Evolutionary conservation across 2,797 vertebrate genomes (phyloP).

Genomic region (Phalloptychus januarius): DNA sequence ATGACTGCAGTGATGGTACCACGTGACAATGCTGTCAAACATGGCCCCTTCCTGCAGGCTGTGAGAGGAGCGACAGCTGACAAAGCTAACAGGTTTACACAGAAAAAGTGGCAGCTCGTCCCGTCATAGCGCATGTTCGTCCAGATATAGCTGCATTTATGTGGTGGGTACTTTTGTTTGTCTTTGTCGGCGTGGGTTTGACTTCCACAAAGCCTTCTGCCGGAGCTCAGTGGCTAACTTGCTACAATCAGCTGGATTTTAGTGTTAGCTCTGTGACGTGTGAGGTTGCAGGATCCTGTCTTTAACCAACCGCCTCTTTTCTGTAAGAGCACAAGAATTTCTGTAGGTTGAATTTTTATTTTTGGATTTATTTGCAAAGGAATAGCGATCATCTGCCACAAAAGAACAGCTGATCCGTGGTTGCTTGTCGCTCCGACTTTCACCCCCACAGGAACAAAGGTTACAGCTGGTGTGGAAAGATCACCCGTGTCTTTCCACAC

Average conservation of each 20-base stretch:
- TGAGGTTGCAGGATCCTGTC: constrained; percentile 55
- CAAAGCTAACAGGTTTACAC: constrained; percentile 43
- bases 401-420: background rate
- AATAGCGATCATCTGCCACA: background rate
- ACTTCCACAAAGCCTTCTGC: background rate
- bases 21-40: constrained; percentile 81
- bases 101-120: constrained; percentile 12
- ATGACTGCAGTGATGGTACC: constrained; percentile 12
- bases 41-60: constrained; percentile 77
- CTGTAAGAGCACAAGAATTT: background rate
- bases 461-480: constrained; percentile 32
- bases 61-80: constrained; percentile 66
- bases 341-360: background rate
- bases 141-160: constrained; percentile 13
- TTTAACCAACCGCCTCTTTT: background rate
- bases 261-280: constrained; percentile 47
- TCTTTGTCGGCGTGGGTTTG: background rate
- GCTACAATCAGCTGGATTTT: constrained; percentile 37
- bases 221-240: constrained; percentile 24
- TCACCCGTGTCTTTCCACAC: constrained; percentile 2
- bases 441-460: constrained; percentile 30
- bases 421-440: background rate
- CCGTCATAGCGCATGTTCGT: background rate
- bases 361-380: background rate
- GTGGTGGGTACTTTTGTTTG: constrained; percentile 61